A percentile compares a stretch with the other conserved stretches of the same genome.
phyloP scores from a whole-genome alignment of 2,888 invertebrate species.

The Caenorhabditis becei region DNA sequence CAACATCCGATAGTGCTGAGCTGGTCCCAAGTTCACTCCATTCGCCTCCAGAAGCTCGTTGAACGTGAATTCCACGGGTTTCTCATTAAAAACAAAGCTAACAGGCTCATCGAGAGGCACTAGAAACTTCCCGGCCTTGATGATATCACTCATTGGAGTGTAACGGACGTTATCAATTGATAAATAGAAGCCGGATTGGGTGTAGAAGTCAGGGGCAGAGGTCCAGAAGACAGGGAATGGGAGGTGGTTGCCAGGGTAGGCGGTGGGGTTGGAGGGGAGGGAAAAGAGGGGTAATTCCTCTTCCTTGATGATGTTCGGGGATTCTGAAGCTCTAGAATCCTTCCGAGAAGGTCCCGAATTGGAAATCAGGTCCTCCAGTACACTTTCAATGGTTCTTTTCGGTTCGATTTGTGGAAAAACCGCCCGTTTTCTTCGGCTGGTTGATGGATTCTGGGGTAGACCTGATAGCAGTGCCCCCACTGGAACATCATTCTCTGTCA shows the following conservation, averaged over 20 bases:
- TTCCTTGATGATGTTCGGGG: too few relatives aligned
- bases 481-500: constrained; percentile 41
- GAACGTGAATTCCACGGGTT: not conserved
- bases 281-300: not conserved
- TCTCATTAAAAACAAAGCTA: constrained; percentile 6
- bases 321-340: too few relatives aligned
- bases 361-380: too few relatives aligned
- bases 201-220: not conserved
- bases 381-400: too few relatives aligned
- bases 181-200: constrained; percentile 3
- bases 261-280: not conserved
- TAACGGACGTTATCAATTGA: not conserved
- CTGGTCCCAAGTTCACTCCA: constrained; percentile 19
- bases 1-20: constrained; percentile 31
- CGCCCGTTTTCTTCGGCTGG: not conserved
- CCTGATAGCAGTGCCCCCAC: not conserved
- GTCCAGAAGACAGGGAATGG: constrained; percentile 36
- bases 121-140: constrained; percentile 15
- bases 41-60: constrained; percentile 22
- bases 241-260: constrained; percentile 40
- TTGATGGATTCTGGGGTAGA: too few relatives aligned
- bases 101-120: constrained; percentile 21
- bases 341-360: too few relatives aligned
- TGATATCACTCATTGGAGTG: constrained; percentile 18
- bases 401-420: too few relatives aligned